Percentiles rank a stretch among this genome's conserved stretches.
These are phyloP conservation scores for Nyctereutes procyonoides DNA, from an alignment of 2,113 vertebrate species.

Conservation along the genomic window DNA sequence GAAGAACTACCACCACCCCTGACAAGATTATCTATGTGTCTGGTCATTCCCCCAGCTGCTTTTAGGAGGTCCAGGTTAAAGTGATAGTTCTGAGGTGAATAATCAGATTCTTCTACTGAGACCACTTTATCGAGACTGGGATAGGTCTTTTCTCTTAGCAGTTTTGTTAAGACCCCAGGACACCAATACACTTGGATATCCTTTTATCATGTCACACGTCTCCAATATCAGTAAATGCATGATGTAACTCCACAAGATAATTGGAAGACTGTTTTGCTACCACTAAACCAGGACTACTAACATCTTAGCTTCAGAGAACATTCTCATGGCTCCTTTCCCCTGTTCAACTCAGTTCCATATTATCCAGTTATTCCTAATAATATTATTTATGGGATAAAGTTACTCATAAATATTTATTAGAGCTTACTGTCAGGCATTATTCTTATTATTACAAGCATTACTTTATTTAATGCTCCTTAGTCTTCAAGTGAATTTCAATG, in stretches of 20 bases:
- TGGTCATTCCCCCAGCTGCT: background rate
- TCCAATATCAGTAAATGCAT: background rate
- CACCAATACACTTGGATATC: background rate
- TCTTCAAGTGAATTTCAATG: background rate
- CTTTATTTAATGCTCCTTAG: background rate
- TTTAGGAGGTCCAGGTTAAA: background rate
- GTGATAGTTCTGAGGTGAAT: background rate
- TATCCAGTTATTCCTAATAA: background rate
- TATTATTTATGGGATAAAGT: background rate
- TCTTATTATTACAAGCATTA: constrained; percentile 15
- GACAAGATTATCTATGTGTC: background rate
- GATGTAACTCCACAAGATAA: background rate
- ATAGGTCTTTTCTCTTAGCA: background rate
- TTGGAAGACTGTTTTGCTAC: background rate
- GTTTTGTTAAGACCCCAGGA: background rate
- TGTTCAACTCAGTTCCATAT: background rate
- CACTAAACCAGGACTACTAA: background rate
- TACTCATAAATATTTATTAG: constrained; percentile 37
- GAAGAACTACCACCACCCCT: background rate
- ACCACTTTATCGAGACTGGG: background rate
- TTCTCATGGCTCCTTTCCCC: background rate
- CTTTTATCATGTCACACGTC: background rate
- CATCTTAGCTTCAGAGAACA: background rate
- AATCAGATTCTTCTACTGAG: background rate
- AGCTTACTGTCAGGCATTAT: background rate